Conservation (phyloP, 1,140 invertebrate species). For the Brachionus paranguensis region DNA sequence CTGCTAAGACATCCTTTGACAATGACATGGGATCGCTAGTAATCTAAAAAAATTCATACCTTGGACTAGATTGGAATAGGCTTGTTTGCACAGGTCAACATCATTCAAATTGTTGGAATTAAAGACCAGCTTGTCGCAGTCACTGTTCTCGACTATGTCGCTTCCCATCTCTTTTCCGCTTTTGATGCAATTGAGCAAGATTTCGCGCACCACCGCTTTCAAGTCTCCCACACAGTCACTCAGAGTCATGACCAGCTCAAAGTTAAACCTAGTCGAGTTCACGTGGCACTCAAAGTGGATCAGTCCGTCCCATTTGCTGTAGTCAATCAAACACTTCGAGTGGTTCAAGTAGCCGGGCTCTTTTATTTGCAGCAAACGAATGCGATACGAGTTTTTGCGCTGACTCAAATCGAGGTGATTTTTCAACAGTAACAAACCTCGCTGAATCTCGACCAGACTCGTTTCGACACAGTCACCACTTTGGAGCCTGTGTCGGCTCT, state of each 20-base stretch:
- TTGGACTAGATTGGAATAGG: background rate
- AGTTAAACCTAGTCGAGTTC: constrained; percentile 50
- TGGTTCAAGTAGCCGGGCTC: constrained; percentile 71
- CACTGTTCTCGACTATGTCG: background rate
- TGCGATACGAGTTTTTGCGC: constrained; percentile 64
- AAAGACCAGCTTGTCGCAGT: background rate
- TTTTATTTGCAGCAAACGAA: constrained; percentile 60
- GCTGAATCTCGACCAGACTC: constrained; percentile 76
- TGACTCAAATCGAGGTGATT: constrained; percentile 86
- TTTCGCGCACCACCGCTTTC: constrained; percentile 61
- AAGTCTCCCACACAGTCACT: constrained; percentile 80
- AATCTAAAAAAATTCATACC: background rate
- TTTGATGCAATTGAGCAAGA: background rate
- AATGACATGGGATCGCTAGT: too few species aligned
- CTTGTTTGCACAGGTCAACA: background rate
- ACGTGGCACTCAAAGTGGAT: constrained; percentile 72
- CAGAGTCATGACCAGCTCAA: constrained; percentile 61
- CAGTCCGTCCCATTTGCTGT: constrained; percentile 46
- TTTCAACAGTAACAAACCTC: constrained; percentile 75
- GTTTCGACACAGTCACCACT: constrained; percentile 59
- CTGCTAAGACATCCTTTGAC: too few species aligned
- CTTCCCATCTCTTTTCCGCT: background rate
- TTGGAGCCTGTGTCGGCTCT: background rate
- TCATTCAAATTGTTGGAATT: background rate
- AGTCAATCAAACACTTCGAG: constrained; percentile 62